Conservation (phyloP, 2,113 vertebrate genomes). For the Onychorhynchus coronatus region DNA sequence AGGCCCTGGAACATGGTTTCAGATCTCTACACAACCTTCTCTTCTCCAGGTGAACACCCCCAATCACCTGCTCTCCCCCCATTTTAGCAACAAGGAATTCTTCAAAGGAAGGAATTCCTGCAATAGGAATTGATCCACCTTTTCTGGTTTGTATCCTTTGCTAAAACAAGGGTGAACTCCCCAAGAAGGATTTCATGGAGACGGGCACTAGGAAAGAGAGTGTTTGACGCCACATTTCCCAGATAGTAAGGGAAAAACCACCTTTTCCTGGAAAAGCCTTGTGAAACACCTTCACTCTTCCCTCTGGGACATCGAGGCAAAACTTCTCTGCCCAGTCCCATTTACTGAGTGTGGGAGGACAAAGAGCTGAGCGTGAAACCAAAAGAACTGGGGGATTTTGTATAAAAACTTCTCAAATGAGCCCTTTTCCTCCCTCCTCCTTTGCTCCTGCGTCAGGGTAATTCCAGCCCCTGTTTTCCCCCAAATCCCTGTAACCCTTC, state of each 20-base stretch:
- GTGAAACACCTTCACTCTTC: not conserved
- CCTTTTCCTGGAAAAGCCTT: not conserved
- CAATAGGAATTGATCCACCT: not conserved
- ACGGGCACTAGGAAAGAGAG: not conserved
- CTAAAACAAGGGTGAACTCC: fast-evolving
- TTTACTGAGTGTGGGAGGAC: not conserved
- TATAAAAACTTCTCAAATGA: not conserved
- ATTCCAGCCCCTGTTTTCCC: not conserved
- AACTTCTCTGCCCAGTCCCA: not conserved
- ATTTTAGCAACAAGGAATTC: not conserved
- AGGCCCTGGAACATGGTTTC: not conserved
- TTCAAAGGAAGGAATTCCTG: not conserved
- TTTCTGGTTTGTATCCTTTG: not conserved
- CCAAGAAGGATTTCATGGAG: not conserved
- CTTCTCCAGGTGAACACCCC: not conserved
- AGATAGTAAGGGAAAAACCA: not conserved
- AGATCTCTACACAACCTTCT: not conserved
- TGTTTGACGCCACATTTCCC: not conserved
- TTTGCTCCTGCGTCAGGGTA: not conserved
- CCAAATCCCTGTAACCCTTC: not conserved
- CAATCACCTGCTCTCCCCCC: not conserved
- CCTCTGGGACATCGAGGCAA: not conserved
- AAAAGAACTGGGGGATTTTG: not conserved
- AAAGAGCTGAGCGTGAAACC: not conserved
- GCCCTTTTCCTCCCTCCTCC: not conserved